Conservation (phyloP, 2,797 vertebrate species). For the Tangara arthus region DNA sequence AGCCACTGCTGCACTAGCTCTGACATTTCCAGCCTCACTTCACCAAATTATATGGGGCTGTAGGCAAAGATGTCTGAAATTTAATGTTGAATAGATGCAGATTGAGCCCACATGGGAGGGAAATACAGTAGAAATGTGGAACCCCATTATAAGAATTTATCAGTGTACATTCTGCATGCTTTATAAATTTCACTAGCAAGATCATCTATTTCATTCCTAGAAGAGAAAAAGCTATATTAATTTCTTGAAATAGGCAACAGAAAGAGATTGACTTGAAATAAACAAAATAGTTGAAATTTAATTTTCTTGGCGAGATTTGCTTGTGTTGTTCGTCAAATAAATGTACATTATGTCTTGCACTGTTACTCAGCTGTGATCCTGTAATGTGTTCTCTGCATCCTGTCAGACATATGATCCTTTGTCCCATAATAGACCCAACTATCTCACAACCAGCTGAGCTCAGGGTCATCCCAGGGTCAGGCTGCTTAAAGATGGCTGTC, state of each 20-base stretch:
- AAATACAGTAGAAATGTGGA: slow-evolving; percentile 12
- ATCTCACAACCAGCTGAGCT: slow-evolving; percentile 76
- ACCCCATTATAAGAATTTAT: slow-evolving; percentile 33
- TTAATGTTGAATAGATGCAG: background rate
- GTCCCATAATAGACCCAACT: slow-evolving; percentile 69
- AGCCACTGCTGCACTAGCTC: background rate
- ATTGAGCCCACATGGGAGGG: slow-evolving; percentile 24
- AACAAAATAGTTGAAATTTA: slow-evolving; percentile 63
- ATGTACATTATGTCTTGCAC: slow-evolving; percentile 53
- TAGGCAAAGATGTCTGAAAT: background rate
- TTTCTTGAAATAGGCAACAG: slow-evolving; percentile 28
- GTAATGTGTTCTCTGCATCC: slow-evolving; percentile 66
- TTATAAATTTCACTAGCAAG: slow-evolving; percentile 19
- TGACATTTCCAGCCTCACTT: background rate
- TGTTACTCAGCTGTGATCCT: slow-evolving; percentile 69
- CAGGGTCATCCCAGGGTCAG: slow-evolving; percentile 80
- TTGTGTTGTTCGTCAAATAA: slow-evolving; percentile 58
- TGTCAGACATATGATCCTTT: slow-evolving; percentile 73
- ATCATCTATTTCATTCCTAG: slow-evolving; percentile 35
- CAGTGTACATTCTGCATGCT: slow-evolving; percentile 22
- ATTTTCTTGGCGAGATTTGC: slow-evolving; percentile 64
- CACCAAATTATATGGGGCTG: background rate
- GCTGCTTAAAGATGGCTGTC: slow-evolving; percentile 80
- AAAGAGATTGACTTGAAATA: slow-evolving; percentile 46
- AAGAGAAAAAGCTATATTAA: slow-evolving; percentile 34